A percentile compares a stretch with the other conserved stretches of the same genome.
Conservation (phyloP, 2,113 vertebrate species). For the Neotoma lepida region DNA sequence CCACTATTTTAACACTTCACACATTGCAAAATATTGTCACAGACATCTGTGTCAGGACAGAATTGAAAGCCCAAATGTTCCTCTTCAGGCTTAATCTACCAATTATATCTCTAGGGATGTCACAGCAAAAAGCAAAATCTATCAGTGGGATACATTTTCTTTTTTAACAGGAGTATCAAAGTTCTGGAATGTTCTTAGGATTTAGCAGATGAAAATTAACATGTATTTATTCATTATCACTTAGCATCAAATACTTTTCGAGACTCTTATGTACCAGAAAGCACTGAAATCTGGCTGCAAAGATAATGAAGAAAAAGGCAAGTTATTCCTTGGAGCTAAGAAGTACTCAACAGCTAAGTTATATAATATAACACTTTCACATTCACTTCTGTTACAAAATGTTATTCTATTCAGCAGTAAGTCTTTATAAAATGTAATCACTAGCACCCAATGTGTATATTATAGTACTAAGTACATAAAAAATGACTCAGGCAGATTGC, state of each 20-base stretch:
- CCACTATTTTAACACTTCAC: neutral
- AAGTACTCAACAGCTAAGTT: constrained; percentile 49
- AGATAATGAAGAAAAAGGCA: constrained; percentile 56
- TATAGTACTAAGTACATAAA: constrained; percentile 16
- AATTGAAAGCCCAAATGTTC: neutral
- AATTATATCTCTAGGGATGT: constrained; percentile 24
- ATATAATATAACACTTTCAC: constrained; percentile 51
- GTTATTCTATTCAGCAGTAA: constrained; percentile 56
- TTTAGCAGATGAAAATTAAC: constrained; percentile 55
- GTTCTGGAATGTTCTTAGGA: neutral
- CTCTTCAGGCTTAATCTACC: neutral
- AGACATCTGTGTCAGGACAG: neutral
- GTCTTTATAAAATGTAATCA: constrained; percentile 58
- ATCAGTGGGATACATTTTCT: constrained; percentile 7
- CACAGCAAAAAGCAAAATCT: neutral
- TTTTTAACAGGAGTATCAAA: constrained; percentile 23
- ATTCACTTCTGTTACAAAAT: constrained; percentile 45
- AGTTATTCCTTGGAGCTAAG: constrained; percentile 55
- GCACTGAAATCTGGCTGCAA: constrained; percentile 58
- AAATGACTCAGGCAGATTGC: constrained; percentile 48
- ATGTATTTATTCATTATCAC: constrained; percentile 57
- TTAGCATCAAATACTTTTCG: constrained; percentile 55
- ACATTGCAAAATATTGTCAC: neutral
- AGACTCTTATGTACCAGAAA: constrained; percentile 6
- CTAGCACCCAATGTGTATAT: neutral